phyloP scores from a whole-genome alignment of 1,140 invertebrate species.

The Drosophila elegans region DNA sequence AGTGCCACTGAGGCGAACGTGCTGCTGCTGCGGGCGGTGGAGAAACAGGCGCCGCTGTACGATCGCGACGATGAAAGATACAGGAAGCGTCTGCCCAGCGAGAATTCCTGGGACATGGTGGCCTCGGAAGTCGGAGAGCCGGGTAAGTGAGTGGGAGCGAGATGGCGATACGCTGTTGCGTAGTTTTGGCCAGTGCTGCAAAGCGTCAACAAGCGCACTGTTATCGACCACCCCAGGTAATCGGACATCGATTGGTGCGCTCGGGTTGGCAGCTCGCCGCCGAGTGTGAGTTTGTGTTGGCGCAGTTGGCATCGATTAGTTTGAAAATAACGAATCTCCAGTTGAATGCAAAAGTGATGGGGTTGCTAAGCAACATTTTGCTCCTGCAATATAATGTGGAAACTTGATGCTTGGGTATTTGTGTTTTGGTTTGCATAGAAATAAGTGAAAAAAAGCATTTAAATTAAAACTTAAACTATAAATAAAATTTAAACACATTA shows the following conservation, averaged over 20 bases:
- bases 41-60: conserved; percentile 56
- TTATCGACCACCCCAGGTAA: conserved; percentile 36
- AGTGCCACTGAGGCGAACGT: conserved; percentile 23
- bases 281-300: background rate
- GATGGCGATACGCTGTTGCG: conserved; percentile 1
- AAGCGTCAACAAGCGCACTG: conserved; percentile 38
- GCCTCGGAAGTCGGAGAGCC: conserved; percentile 59
- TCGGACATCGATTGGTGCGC: background rate
- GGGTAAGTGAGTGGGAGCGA: conserved; percentile 49
- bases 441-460: too few relatives aligned
- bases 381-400: too few relatives aligned
- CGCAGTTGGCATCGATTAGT: conserved; percentile 28
- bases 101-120: conserved; percentile 70
- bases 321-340: conserved; percentile 17
- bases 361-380: background rate
- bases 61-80: conserved; percentile 57
- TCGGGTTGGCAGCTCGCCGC: conserved; percentile 12
- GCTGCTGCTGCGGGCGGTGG: conserved; percentile 49
- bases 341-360: background rate
- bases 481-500: too few relatives aligned
- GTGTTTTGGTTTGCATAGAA: too few relatives aligned
- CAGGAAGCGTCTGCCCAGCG: conserved; percentile 61
- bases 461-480: too few relatives aligned
- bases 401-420: too few relatives aligned
- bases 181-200: conserved; percentile 40